Percentiles rank a stretch among this genome's conserved stretches.
These are phyloP conservation scores for Bombus waltoni DNA, from an alignment of 1,140 invertebrate species.

Conservation along the genomic window DNA sequence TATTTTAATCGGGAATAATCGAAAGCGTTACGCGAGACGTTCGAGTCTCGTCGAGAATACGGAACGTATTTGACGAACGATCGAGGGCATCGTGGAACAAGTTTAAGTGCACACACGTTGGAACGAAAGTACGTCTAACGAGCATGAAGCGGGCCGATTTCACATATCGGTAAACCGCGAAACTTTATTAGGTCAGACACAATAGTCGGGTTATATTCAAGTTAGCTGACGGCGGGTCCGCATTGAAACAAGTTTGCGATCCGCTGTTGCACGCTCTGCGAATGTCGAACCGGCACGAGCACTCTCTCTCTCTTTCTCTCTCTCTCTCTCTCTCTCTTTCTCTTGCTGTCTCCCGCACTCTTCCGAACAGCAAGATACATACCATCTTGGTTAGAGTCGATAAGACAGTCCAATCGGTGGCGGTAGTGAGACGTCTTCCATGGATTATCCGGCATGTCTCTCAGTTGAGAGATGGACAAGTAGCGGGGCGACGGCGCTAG, in stretches of 20 bases:
- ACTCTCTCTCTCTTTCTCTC: background rate
- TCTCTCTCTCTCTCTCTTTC: background rate
- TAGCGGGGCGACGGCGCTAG: conserved; percentile 71
- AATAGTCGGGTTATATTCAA: conserved; percentile 42
- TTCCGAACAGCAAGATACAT: conserved; percentile 1
- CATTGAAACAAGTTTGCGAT: conserved; percentile 38
- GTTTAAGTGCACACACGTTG: conserved; percentile 33
- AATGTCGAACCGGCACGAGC: background rate
- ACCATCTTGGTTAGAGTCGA: conserved; percentile 67
- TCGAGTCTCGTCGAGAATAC: background rate
- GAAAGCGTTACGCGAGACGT: no score
- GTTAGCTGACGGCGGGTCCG: conserved; percentile 29
- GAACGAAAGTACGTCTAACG: conserved; percentile 49
- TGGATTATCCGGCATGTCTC: conserved; percentile 12
- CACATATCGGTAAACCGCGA: conserved; percentile 62
- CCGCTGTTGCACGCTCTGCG: conserved; percentile 20
- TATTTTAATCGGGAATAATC: background rate
- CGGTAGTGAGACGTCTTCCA: conserved; percentile 28
- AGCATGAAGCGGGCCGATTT: conserved; percentile 55
- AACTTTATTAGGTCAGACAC: conserved; percentile 65
- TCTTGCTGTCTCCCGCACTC: background rate
- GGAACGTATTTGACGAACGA: background rate
- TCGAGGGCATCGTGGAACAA: background rate
- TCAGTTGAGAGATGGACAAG: conserved; percentile 51
- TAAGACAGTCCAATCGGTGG: conserved; percentile 56